Evolutionary conservation across 2,888 invertebrate genomes (phyloP).

Genomic region (Minunthozetes semirufus): DNA sequence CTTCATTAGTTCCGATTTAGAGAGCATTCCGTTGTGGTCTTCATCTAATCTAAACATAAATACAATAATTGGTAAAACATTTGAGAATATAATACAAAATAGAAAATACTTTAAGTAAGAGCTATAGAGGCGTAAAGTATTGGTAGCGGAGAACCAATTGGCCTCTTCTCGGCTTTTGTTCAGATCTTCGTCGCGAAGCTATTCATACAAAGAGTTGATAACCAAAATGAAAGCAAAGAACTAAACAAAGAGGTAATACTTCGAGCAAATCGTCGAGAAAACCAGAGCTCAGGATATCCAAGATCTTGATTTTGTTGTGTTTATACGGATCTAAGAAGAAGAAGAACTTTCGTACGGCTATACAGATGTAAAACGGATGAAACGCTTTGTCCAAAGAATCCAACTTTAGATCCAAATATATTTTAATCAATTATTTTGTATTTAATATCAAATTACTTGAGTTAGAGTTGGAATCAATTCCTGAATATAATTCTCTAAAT

Average conservation of each 20-base stretch:
- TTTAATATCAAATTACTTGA: constrained; percentile 52
- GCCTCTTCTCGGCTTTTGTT: constrained; percentile 76
- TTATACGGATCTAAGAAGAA: constrained; percentile 87
- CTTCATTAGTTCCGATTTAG: constrained; percentile 78
- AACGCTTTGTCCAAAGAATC: constrained; percentile 86
- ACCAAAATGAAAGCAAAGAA: background rate
- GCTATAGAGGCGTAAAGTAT: constrained; percentile 81
- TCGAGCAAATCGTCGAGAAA: constrained; percentile 86
- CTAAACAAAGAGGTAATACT: constrained; percentile 49
- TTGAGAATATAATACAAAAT: background rate
- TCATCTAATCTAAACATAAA: constrained; percentile 60
- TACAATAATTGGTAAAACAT: constrained; percentile 50
- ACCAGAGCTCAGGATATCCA: constrained; percentile 82
- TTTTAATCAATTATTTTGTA: background rate
- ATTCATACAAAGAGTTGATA: constrained; percentile 32
- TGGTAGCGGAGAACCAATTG: constrained; percentile 85
- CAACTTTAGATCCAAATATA: constrained; percentile 48
- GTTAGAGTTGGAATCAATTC: constrained; percentile 86
- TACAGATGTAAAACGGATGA: constrained; percentile 91
- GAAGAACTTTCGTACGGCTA: constrained; percentile 88
- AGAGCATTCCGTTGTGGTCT: constrained; percentile 93
- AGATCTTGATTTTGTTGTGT: constrained; percentile 78
- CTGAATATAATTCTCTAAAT: constrained; percentile 87
- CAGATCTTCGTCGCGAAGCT: constrained; percentile 72
- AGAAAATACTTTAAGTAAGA: constrained; percentile 58